These are phyloP conservation scores for Drosophila asahinai DNA, from an alignment of 1,140 invertebrate genomes.

Conservation along the genomic window DNA sequence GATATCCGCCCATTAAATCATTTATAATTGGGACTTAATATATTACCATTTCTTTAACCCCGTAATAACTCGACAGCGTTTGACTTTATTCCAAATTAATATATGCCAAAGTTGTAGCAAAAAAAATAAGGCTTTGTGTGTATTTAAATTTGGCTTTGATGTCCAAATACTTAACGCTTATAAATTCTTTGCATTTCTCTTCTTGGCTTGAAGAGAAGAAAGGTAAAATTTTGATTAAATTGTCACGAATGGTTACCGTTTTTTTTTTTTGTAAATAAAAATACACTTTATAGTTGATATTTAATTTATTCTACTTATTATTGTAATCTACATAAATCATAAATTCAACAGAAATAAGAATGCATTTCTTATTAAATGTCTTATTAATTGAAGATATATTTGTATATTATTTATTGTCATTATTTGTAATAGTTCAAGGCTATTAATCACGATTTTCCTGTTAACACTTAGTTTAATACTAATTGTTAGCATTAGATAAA, in stretches of 20 bases:
- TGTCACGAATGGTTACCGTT: neutral
- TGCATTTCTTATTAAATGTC: too few species aligned
- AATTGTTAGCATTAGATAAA: too few species aligned
- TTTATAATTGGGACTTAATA: neutral
- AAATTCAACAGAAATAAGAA: too few species aligned
- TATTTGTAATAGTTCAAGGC: too few species aligned
- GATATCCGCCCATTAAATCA: neutral
- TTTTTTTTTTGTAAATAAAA: neutral
- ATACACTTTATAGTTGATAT: too few species aligned
- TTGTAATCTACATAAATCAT: too few species aligned
- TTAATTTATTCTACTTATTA: too few species aligned
- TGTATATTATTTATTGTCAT: too few species aligned
- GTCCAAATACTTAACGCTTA: neutral
- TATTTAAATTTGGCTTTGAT: constrained; percentile 1
- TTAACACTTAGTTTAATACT: too few species aligned
- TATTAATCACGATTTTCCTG: too few species aligned
- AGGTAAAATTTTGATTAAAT: neutral
- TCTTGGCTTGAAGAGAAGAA: neutral
- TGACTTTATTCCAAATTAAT: neutral
- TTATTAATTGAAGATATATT: too few species aligned
- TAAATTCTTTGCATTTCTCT: constrained; percentile 13
- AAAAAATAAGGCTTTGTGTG: neutral
- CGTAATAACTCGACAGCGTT: too few species aligned
- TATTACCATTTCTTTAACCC: neutral
- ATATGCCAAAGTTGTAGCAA: constrained; percentile 2